Conservation (phyloP, 2,113 vertebrate species). For the Osmerus mordax region DNA sequence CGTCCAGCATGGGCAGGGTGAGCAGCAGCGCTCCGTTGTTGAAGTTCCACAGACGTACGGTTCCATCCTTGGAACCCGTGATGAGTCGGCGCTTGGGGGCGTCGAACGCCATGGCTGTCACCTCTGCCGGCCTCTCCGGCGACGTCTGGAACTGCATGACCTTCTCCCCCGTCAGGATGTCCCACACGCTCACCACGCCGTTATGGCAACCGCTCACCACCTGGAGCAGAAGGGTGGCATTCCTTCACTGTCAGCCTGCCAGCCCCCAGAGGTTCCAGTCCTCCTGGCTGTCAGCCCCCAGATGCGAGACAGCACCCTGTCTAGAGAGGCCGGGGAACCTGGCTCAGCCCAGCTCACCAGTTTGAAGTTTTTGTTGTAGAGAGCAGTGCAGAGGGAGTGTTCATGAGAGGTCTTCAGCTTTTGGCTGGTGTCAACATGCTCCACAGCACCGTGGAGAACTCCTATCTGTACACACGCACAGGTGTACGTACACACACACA, state of each 20-base stretch:
- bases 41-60: slow-evolving; percentile 62
- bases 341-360: slow-evolving; percentile 43
- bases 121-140: slow-evolving; percentile 14
- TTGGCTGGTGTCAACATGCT: slow-evolving; percentile 12
- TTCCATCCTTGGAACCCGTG: slow-evolving; percentile 51
- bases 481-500: not conserved
- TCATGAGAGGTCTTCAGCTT: slow-evolving; percentile 41
- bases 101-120: slow-evolving; percentile 64
- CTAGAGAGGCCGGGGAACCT: not conserved
- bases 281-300: no score
- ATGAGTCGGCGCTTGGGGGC: slow-evolving; percentile 53
- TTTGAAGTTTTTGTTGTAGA: slow-evolving; percentile 62
- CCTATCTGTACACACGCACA: slow-evolving; percentile 48
- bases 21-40: slow-evolving; percentile 51
- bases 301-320: no score
- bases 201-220: slow-evolving; percentile 59
- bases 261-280: no score
- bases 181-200: slow-evolving; percentile 55
- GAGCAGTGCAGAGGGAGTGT: slow-evolving; percentile 28
- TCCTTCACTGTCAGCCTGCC: no score
- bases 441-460: slow-evolving; percentile 40
- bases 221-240: slow-evolving; percentile 26
- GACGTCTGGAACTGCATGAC: slow-evolving; percentile 51
- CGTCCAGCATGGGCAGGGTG: slow-evolving; percentile 44
- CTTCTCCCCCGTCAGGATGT: slow-evolving; percentile 48